These are phyloP conservation scores for Phalacrocorax pelagicus DNA, from an alignment of 2,113 vertebrate genomes.

Conservation along the genomic window DNA sequence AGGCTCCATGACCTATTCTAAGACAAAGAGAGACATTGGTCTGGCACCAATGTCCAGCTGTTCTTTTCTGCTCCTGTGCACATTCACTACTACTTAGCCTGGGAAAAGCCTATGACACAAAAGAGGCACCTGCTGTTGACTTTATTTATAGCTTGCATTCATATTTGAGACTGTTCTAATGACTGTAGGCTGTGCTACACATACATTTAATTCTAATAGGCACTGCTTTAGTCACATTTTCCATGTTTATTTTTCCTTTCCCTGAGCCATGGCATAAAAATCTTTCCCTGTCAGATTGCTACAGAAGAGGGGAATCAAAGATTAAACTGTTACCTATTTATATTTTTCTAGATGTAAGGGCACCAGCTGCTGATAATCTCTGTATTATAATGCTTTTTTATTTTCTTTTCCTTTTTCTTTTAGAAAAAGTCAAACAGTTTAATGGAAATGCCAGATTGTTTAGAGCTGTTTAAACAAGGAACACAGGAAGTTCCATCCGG, in stretches of 20 bases:
- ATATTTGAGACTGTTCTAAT: background rate
- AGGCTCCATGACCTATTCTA: background rate
- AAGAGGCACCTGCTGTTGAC: background rate
- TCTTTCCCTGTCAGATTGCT: background rate
- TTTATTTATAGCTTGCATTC: background rate
- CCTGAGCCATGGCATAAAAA: slow-evolving; percentile 6
- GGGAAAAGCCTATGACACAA: background rate
- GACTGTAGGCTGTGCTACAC: background rate
- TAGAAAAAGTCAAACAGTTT: background rate
- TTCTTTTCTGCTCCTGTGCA: background rate
- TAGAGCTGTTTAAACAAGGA: background rate
- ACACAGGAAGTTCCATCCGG: background rate
- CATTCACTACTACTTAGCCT: background rate
- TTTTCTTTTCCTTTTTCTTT: background rate
- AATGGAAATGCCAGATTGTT: background rate
- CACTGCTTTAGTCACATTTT: background rate
- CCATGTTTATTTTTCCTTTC: slow-evolving; percentile 14
- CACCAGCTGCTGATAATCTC: background rate
- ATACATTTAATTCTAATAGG: background rate
- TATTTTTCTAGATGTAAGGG: background rate
- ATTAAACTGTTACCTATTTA: background rate
- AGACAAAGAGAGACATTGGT: background rate
- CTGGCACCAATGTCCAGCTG: background rate
- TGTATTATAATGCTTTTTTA: background rate
- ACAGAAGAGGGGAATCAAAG: background rate